Conservation (phyloP, 2,113 vertebrate genomes). For the Ornithorhynchus anatinus region DNA sequence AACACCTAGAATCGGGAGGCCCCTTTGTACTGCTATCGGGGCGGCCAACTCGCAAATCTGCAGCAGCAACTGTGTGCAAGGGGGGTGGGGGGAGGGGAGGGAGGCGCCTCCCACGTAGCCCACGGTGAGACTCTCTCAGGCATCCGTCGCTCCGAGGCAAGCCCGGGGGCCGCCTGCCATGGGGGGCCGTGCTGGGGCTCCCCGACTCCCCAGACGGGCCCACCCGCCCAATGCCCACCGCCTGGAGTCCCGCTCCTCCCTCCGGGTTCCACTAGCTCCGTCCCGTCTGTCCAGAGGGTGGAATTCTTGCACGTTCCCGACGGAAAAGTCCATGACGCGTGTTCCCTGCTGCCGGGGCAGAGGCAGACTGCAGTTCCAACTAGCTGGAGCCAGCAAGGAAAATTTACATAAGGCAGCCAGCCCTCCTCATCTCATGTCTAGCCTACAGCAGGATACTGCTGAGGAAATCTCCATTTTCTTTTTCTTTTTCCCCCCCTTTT, state of each 20-base stretch:
- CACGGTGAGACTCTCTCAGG: constrained; percentile 53
- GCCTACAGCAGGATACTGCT: constrained; percentile 38
- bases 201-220: too few species aligned
- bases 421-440: constrained; percentile 49
- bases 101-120: constrained; percentile 69
- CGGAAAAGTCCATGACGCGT: constrained; percentile 64
- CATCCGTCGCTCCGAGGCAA: too few species aligned
- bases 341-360: constrained; percentile 51
- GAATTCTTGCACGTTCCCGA: constrained; percentile 41
- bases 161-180: too few species aligned
- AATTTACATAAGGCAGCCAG: constrained; percentile 70
- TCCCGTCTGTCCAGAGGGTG: constrained; percentile 22
- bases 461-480: constrained; percentile 17
- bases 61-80: constrained; percentile 70
- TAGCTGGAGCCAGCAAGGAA: constrained; percentile 62
- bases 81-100: too few species aligned
- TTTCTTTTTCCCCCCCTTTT: not conserved
- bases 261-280: not conserved
- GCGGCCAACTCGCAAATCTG: constrained; percentile 68
- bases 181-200: too few species aligned
- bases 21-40: constrained; percentile 62
- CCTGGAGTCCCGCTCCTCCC: constrained; percentile 11
- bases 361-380: constrained; percentile 66
- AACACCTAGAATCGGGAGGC: constrained; percentile 53
- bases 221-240: constrained; percentile 11